Conservation (phyloP, 2,888 invertebrate species). For the Sicus ferrugineus region DNA sequence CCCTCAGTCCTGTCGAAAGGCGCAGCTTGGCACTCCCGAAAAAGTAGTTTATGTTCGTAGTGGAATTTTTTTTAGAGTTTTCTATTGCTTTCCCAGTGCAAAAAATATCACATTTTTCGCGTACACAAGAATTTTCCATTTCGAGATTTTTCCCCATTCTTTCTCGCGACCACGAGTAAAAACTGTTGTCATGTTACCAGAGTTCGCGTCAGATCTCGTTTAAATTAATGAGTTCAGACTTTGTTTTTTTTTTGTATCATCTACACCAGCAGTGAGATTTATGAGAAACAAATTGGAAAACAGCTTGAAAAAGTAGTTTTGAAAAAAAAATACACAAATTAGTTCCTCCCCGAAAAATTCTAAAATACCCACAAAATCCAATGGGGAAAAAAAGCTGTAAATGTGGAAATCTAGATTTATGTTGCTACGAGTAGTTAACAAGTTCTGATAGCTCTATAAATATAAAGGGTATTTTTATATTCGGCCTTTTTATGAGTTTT, state of each 20-base stretch:
- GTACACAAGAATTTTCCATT: conserved; percentile 11
- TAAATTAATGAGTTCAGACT: conserved; percentile 63
- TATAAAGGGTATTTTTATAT: conserved; percentile 2
- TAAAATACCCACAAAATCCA: background rate
- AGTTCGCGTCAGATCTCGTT: conserved; percentile 62
- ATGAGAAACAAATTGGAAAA: conserved; percentile 29
- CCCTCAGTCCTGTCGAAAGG: too few relatives aligned
- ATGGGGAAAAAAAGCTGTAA: background rate
- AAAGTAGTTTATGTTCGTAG: background rate
- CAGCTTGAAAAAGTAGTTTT: conserved; percentile 1
- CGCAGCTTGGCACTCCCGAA: too few relatives aligned
- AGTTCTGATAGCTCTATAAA: conserved; percentile 21
- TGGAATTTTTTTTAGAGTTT: background rate
- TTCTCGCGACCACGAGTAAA: conserved; percentile 52
- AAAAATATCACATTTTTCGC: conserved; percentile 26
- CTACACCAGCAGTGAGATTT: conserved; percentile 12
- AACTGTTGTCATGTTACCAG: conserved; percentile 61
- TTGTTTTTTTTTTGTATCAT: conserved; percentile 42
- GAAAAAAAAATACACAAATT: background rate
- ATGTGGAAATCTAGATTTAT: conserved; percentile 1
- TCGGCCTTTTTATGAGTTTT: background rate
- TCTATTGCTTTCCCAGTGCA: background rate
- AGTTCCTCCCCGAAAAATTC: background rate
- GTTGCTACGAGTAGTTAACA: conserved; percentile 1
- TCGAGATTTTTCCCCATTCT: conserved; percentile 22